Evolutionary conservation across 2,888 invertebrate species (phyloP), one percentile per base, ranked within the genome.

Genomic region (Eristalinus aeneus): DNA sequence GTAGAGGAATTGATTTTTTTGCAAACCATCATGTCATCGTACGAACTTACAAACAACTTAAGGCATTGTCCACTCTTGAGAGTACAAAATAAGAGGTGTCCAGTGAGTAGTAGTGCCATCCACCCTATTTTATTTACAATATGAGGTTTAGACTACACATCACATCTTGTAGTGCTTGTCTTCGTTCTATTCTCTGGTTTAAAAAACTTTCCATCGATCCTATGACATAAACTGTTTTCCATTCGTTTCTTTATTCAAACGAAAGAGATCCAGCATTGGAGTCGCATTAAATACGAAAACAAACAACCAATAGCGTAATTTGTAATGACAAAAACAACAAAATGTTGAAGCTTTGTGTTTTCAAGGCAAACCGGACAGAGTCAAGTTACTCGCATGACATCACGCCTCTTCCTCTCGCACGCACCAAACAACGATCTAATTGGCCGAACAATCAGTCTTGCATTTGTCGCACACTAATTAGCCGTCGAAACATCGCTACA

Each of bases 381-480:
- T 8, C 8, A 54, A 54, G 20, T n/a, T n/a, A 36, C 10, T 56
- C 5, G 8, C 23, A 60, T 69, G 69, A 69, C 58, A 68, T 69
- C 69, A 69, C 36, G 9, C 36, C n/a, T 22, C 32, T 10, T 22
- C 20, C 36, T 58, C 20, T 36, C 23, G 2, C 36, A n/a, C 31
- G 60, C n/a, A 58, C 10, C n/a, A 36, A 9, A 12, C 10, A 10
- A 58, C 20, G 36, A 69, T 31, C 60, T 71, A 71, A 46, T 60
- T 71, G 31, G 39, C 22, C 6, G 36, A 2, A 6, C 71, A 71
- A 71, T 71, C 71, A 71, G 31, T 27, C 27, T 27, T 12, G 8
- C 46, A 71, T 71, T 60, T 71, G 36, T 27, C 39, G 36, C 36
- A 68, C 32, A 68, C 56, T 4, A 58, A 32, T 69, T 71, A 60